Evolutionary conservation across 2,888 invertebrate species (phyloP), one percentile per base, ranked within the genome.

Genomic region (Tenthredo mesomela): DNA sequence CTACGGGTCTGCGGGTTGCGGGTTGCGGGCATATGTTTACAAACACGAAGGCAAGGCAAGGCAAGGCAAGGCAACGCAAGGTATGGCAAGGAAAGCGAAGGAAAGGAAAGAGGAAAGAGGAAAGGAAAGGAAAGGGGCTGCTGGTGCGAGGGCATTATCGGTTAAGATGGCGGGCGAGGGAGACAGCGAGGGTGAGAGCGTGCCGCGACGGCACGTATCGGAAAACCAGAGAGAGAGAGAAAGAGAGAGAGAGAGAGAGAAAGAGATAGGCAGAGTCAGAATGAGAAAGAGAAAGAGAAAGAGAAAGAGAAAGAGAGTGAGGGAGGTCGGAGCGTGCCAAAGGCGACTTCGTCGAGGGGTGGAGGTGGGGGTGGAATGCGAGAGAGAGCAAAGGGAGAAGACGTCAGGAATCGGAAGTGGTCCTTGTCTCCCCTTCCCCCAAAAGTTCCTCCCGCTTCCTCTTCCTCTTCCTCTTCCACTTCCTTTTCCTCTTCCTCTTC

Each of bases 11-110:
- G 87, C 84, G 85, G 83, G 86, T 73, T 86, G 87, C 86, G 86
- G 87, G 86, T 87, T 71, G 86, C 84, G 86, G 86, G 88, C 90
- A 89, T 89, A 88, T 89, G 91, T 91, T 91, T 89, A 89, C 89
- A 86, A 86, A 87, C 88, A 89, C 90, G 86, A 88, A 86, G 88
- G 87, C 85, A 87, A 86, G 85, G 47, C 47, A 78, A 7, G 47
- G 33, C 71, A 33, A 2, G 47, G 47, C 47, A 12, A 47, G 47
- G 47, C 47, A 15, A 15, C 15, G 47, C 47, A 47, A 47, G 47
- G 47, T 3, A 47, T 3, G 47, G 3, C 0, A 47, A 47, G 47
- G 47, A 3, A 47, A 15, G 50, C n/a, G 25, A 88, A 86, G 88
- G 87, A 84, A 87, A 86, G 85, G 47, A 33, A 78, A 29, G 85